Evolutionary conservation across 2,113 vertebrate genomes (phyloP), one percentile per base, ranked within the genome.

Genomic region (Sinosuthora webbiana): DNA sequence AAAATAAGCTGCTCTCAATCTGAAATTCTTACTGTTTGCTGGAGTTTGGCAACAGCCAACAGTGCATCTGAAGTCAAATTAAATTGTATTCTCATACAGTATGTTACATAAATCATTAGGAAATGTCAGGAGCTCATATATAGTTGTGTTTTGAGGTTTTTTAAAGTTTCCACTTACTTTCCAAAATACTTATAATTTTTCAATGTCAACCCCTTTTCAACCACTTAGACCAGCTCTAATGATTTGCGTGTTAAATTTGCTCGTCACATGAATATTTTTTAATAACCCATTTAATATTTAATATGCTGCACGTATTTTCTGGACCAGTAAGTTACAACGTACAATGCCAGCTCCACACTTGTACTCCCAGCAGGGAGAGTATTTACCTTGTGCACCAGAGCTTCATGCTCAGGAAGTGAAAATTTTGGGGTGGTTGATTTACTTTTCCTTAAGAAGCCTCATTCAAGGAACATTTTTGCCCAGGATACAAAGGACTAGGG

Each of bases 161-260:
- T 91, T 85, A 83, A 84, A 97, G 91, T 97, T 97, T 98, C 97
- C 95, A 96, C 96, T 98, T 98, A 96, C 85, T 97, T 97, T 97
- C 93, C 92, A 97, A 92, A 98, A 97, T 97, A 98, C 96, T 97
- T 97, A 97, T 90, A 96, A 98, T 98, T 98, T 98, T 98, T 98
- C 98, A 98, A 87, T 95, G 98, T 98, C 98, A 98, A 57, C 73
- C 60, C 64, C 71, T 97, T 97, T 97, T 93, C 95, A 97, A 94
- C 90, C 89, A 89, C 82, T 96, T 95, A 95, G 93, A 94, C 90
- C 89, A 94, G 92, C 91, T 91, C 44, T 97, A 98, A 98, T 91
- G 95, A 98, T 97, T 98, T 91, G 50, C 95, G 77, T 77, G 69
- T 71, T 94, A 94, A 82, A 97, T 76, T 96, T 95, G 89, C 94